Evolutionary conservation across 2,888 invertebrate species (phyloP), one percentile per base, ranked within the genome.

Genomic region (Erebia ligea): DNA sequence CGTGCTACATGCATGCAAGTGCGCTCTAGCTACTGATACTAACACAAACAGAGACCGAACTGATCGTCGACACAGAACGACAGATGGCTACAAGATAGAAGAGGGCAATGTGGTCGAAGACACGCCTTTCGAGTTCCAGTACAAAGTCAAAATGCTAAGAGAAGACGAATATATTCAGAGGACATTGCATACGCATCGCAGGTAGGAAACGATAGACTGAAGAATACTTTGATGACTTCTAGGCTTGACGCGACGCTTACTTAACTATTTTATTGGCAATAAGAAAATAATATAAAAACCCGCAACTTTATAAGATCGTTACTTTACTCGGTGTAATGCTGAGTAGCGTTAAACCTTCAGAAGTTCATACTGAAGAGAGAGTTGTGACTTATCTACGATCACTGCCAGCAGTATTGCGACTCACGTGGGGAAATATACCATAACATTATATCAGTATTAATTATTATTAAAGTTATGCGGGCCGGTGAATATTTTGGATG

Each of bases 101-200:
- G 61, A 19, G 13, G n/a, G 45, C 2, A 2, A 45, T 61, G 61
- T 61, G 8, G 61, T 45, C 61, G 42, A 61, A 17, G 13, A 19
- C 45, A 61, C 61, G 17, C 40, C 40, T 59, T 8, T 10, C 17
- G n/a, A 17, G 59, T 8, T n/a, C n/a, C 59, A 11, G 10, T 19
- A 42, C 17, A 45, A 10, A 61, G 19, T 42, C 45, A 61, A 13
- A 21, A 61, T 61, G 45, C 61, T 52, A 4, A 1, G 63, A 25
- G 50, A 63, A 63, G 63, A 52, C 10, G 63, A 50, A 63, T n/a
- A 1, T 6, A n/a, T 45, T 42, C 61, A 19, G 62, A 62, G 48
- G 62, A 62, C 62, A 48, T 45, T 13, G 48, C 34, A 34, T 34
- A 34, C 25, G 21, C 15, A 21, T 62, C 19, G 21, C 21, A 61